Conservation (phyloP, 2,888 invertebrate genomes). For the Julus scanicus region DNA sequence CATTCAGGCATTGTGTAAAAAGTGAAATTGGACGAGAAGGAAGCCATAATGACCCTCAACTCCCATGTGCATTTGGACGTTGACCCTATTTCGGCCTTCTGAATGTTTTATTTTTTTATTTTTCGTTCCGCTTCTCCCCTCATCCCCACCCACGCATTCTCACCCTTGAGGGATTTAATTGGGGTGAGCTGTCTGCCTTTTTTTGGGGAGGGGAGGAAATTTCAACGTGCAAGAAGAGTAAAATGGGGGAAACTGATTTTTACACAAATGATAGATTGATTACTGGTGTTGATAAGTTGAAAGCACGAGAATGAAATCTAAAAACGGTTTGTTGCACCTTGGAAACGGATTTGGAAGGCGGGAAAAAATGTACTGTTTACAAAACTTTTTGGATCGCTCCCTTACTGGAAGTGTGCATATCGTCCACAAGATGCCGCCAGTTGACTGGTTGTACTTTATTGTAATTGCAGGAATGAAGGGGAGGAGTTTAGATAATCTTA, state of each 20-base stretch:
- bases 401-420: neutral
- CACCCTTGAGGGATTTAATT: slow-evolving; percentile 7
- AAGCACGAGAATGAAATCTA: neutral
- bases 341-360: neutral
- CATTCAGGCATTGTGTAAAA: neutral
- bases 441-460: neutral
- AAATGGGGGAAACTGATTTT: neutral
- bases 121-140: slow-evolving; percentile 17
- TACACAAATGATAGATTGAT: neutral
- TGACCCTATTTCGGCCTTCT: slow-evolving; percentile 35
- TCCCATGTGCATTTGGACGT: slow-evolving; percentile 18
- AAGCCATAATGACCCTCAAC: neutral
- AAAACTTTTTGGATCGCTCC: neutral
- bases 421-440: neutral
- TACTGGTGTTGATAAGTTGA: neutral
- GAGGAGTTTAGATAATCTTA: too few species aligned
- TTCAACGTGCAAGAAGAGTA: neutral
- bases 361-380: neutral
- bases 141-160: slow-evolving; percentile 8
- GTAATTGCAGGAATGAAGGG: too few species aligned
- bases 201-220: neutral
- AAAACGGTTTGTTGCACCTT: slow-evolving; percentile 1
- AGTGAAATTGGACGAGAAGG: slow-evolving; percentile 37
- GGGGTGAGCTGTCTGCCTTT: neutral
- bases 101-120: neutral